Conservation (phyloP, 64 coral and sea anemone genomes). For the Montipora efflorescens region DNA sequence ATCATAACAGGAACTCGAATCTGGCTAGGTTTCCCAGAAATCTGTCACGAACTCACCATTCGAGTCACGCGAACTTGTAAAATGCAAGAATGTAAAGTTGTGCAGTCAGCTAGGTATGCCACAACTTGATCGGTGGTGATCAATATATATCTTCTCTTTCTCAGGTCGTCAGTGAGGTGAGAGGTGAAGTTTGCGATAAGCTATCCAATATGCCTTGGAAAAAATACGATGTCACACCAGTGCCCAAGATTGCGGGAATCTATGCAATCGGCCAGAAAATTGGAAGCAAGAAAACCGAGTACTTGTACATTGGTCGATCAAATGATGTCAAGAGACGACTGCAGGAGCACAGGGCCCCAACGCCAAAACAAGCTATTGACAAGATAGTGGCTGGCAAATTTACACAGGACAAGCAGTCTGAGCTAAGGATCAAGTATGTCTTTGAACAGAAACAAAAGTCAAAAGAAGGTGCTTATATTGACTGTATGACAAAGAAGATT, state of each 20-base stretch:
- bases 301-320: neutral
- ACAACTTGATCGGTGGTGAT: too few relatives aligned
- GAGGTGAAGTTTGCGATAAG: slow-evolving; percentile 1
- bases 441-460: too few relatives aligned
- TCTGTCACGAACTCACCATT: too few relatives aligned
- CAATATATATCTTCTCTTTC: too few relatives aligned
- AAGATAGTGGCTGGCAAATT: neutral
- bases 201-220: neutral
- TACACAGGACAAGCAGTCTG: neutral
- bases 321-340: slow-evolving; percentile 6
- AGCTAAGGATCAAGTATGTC: neutral
- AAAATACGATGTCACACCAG: neutral
- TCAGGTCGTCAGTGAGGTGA: neutral
- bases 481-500: neutral
- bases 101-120: too few relatives aligned
- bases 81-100: too few relatives aligned
- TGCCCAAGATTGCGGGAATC: neutral
- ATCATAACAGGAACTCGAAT: too few relatives aligned
- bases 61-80: too few relatives aligned
- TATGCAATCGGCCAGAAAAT: slow-evolving; percentile 4
- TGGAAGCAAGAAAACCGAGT: neutral
- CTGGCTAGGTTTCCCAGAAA: too few relatives aligned
- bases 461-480: neutral
- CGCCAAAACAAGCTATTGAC: neutral
- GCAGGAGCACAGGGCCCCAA: neutral